Conservation (phyloP, 1,140 invertebrate species). For the Brachystomella parvula region DNA sequence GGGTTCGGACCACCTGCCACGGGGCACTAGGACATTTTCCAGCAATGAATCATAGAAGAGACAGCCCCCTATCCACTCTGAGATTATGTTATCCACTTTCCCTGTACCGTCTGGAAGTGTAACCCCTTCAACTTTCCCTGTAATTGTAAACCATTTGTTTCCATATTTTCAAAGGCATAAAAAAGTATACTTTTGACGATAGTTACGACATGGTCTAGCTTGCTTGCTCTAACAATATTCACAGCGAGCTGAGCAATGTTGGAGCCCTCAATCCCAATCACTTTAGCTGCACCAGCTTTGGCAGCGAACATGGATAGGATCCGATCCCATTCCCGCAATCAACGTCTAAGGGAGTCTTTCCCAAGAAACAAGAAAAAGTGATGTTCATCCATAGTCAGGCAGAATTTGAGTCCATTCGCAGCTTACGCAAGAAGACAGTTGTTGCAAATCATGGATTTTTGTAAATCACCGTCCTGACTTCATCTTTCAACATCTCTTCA, state of each 20-base stretch:
- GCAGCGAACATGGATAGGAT: conserved; percentile 99
- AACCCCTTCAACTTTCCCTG: conserved; percentile 62
- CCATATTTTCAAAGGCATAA: too few species aligned
- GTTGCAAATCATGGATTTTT: conserved; percentile 99
- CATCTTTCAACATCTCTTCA: conserved; percentile 99
- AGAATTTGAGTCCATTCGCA: too few species aligned
- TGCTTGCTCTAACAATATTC: conserved; percentile 80
- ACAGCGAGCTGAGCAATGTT: conserved; percentile 94
- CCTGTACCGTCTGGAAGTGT: conserved; percentile 63
- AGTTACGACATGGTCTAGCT: conserved; percentile 72
- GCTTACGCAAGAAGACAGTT: conserved; percentile 89
- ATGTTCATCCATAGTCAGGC: too few species aligned
- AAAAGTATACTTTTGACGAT: conserved; percentile 92
- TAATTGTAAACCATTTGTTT: too few species aligned
- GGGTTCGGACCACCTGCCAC: conserved; percentile 85
- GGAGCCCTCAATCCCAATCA: conserved; percentile 94
- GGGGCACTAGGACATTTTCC: conserved; percentile 85
- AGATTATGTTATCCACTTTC: conserved; percentile 97
- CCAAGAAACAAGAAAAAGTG: conserved; percentile 41
- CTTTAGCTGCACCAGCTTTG: conserved; percentile 90
- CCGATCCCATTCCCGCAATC: conserved; percentile 98
- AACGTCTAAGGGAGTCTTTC: conserved; percentile 88
- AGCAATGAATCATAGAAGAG: conserved; percentile 96
- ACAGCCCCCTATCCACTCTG: conserved; percentile 99
- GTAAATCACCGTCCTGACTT: conserved; percentile 96